These are phyloP conservation scores for Rotaria macrura DNA, from an alignment of 2,888 invertebrate genomes.

Conservation along the genomic window DNA sequence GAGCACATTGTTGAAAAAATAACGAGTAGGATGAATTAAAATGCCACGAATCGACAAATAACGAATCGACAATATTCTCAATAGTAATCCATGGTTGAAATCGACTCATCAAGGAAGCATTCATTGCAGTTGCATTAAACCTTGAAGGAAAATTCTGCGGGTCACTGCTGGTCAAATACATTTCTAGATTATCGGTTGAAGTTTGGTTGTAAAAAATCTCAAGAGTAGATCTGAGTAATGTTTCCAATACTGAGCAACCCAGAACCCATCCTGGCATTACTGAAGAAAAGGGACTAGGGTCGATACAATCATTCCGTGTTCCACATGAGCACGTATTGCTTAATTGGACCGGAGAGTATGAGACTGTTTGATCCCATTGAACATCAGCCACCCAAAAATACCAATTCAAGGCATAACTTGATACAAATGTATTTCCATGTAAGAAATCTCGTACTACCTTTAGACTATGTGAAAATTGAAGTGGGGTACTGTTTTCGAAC, in stretches of 20 bases:
- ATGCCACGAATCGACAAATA: background rate
- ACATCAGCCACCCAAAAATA: background rate
- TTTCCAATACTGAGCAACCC: background rate
- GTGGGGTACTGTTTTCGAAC: background rate
- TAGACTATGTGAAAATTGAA: background rate
- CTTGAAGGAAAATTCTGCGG: no score
- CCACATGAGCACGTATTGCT: background rate
- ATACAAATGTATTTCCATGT: background rate
- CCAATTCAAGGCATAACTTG: background rate
- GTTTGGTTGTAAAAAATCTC: background rate
- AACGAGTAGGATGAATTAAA: background rate
- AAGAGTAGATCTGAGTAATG: background rate
- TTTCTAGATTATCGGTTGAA: background rate
- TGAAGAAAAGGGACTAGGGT: background rate
- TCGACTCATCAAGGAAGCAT: background rate
- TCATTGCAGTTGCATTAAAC: background rate
- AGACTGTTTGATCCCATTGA: background rate
- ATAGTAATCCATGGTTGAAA: background rate
- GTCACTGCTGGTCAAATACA: background rate
- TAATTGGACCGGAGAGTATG: background rate
- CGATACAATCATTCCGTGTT: background rate
- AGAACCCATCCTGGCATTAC: background rate
- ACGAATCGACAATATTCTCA: background rate
- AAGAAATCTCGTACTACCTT: background rate
- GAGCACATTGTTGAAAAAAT: background rate